A percentile compares a stretch with the other conserved stretches of the same genome.
phyloP scores from a whole-genome alignment of 2,888 invertebrate genomes.

The Macaria liturata region DNA sequence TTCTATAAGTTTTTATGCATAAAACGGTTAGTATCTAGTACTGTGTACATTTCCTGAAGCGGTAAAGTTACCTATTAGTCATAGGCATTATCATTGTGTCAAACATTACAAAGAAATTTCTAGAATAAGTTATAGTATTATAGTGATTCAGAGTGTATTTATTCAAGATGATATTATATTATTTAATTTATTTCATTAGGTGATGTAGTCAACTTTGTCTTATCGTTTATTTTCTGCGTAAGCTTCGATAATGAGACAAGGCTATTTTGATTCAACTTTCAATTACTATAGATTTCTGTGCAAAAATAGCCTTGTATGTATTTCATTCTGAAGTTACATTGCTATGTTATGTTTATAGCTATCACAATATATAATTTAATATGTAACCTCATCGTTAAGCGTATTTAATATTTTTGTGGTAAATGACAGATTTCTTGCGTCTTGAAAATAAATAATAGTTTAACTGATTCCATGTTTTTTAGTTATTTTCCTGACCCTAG shows the following conservation, averaged over 20 bases:
- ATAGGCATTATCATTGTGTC: slow-evolving; percentile 24
- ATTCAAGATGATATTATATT: slow-evolving; percentile 48
- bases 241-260: neutral
- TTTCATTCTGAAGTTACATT: neutral
- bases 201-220: slow-evolving; percentile 8
- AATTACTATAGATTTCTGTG: too few relatives aligned
- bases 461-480: slow-evolving; percentile 18
- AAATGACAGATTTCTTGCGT: slow-evolving; percentile 34
- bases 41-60: slow-evolving; percentile 49
- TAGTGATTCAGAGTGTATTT: slow-evolving; percentile 67
- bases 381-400: neutral
- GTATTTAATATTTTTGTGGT: slow-evolving; percentile 42
- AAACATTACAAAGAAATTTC: slow-evolving; percentile 22
- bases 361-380: slow-evolving; percentile 18
- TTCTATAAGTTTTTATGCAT: too few relatives aligned
- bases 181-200: slow-evolving; percentile 40
- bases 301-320: slow-evolving; percentile 2
- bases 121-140: neutral
- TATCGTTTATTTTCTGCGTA: slow-evolving; percentile 10
- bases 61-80: slow-evolving; percentile 77
- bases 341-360: neutral
- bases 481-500: slow-evolving; percentile 6
- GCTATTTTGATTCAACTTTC: too few relatives aligned
- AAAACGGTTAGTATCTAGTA: slow-evolving; percentile 3
- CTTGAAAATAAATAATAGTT: slow-evolving; percentile 41